Evolutionary conservation across 1,140 invertebrate genomes (phyloP).

Genomic region (Cydia strobilella): DNA sequence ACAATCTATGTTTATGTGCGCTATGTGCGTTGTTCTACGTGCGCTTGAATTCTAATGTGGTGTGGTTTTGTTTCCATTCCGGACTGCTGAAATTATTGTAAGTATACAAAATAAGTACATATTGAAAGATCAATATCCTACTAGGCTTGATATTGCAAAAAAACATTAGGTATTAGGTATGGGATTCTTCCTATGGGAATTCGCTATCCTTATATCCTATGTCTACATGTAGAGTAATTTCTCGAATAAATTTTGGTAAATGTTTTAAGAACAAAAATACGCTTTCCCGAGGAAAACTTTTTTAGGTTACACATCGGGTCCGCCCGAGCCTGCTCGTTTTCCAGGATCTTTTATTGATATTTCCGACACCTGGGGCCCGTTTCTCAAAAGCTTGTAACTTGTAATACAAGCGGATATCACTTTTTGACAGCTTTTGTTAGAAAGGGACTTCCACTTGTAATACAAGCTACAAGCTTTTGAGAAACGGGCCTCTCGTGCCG

Average conservation of each 20-base stretch:
- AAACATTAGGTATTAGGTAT: background rate
- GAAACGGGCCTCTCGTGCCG: no score
- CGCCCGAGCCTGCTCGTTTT: background rate
- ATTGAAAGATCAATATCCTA: background rate
- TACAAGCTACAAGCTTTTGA: no score
- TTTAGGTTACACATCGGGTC: background rate
- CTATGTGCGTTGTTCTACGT: conserved; percentile 10
- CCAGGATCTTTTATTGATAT: conserved; percentile 21
- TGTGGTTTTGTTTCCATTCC: background rate
- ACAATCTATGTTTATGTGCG: conserved; percentile 54
- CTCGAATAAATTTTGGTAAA: no score
- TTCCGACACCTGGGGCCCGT: conserved; percentile 26
- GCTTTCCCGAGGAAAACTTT: background rate
- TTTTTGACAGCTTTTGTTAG: no score
- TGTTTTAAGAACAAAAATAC: background rate
- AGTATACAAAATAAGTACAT: background rate
- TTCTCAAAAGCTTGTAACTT: no score
- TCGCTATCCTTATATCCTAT: no score
- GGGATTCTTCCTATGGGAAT: background rate
- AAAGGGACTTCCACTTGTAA: no score
- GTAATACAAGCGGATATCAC: no score
- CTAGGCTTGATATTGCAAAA: background rate
- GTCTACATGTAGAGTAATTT: background rate
- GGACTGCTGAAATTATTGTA: background rate
- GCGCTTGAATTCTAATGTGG: conserved; percentile 6